A percentile compares a stretch with the other conserved stretches of the same genome.
phyloP scores from a whole-genome alignment of 2,113 vertebrate species.

The Spea multiplicata region DNA sequence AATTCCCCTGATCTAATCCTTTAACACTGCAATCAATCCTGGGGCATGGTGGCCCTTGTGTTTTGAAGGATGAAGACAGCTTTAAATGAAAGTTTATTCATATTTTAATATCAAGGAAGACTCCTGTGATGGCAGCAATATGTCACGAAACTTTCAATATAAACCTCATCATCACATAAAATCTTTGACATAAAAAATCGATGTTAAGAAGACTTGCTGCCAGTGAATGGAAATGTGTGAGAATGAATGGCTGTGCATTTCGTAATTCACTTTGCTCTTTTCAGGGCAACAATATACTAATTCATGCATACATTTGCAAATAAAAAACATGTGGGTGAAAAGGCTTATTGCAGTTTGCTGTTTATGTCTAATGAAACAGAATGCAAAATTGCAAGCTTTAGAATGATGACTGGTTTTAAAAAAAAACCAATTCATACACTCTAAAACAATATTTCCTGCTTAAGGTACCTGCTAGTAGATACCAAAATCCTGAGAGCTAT shows the following conservation, averaged over 20 bases:
- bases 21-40: slow-evolving; percentile 42
- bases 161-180: slow-evolving; percentile 47
- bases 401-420: not conserved
- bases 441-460: too few relatives aligned
- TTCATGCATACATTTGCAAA: slow-evolving; percentile 28
- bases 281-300: slow-evolving; percentile 29
- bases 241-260: slow-evolving; percentile 1
- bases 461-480: too few relatives aligned
- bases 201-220: slow-evolving; percentile 39
- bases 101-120: slow-evolving; percentile 40
- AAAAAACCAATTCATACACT: not conserved
- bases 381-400: not conserved
- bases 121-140: slow-evolving; percentile 15
- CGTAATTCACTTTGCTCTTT: slow-evolving; percentile 25
- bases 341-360: not conserved
- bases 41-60: slow-evolving; percentile 27
- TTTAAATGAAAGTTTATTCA: slow-evolving; percentile 44
- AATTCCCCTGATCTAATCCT: slow-evolving; percentile 48
- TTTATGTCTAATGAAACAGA: not conserved
- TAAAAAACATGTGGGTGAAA: not conserved
- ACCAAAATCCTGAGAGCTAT: too few relatives aligned
- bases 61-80: slow-evolving; percentile 41
- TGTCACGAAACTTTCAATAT: slow-evolving; percentile 45
- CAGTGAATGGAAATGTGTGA: slow-evolving; percentile 21
- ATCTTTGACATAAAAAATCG: slow-evolving; percentile 46